Evolutionary conservation across 2,888 invertebrate genomes (phyloP), one percentile per base, ranked within the genome.

Genomic region (Melieria crassipennis): DNA sequence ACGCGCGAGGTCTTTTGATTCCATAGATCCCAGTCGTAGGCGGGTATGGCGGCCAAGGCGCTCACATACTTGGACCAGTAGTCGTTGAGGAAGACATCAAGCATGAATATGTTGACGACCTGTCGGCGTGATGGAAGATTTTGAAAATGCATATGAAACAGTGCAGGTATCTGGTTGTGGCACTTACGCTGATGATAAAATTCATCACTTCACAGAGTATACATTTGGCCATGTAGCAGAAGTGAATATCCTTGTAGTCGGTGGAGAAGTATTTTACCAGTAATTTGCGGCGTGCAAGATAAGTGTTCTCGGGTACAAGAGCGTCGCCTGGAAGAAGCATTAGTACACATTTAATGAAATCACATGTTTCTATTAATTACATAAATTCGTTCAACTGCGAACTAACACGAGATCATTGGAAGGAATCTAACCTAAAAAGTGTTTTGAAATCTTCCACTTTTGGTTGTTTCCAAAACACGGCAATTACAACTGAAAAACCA

Each of bases 181-280:
- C 74, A 88, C 91, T 90, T 86, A 93, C 92, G 84, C 92, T 92
- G 86, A 94, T 93, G 47, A 89, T 48, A 78, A 94, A 90, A 85
- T 95, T 94, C 71, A 93, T 87, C 7, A 92, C 74, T 86, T 95
- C 94, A 79, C 94, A 94, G 77, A 92, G 85, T 55, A 91, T 88
- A 81, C 91, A 93, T 73, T 91, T 88, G 64, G 90, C 82, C 3
- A 91, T 91, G 79, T 93, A 93, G 79, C 82, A 82, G 60, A 81
- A 78, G 70, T 86, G 85, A 0, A 85, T 78, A 30, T 80, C 83
- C 72, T 80, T 81, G 67, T 82, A 81, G 52, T 85, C 81, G 1
- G 77, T 77, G 0, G 76, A 73, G 62, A 86, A 86, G 62, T 86
- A 86, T 67, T 77, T 78, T 0, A 82, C 77, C 61, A 86, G 65